Evolutionary conservation across 2,113 vertebrate genomes (phyloP).

Genomic region (Tretioscincus oriximinensis): DNA sequence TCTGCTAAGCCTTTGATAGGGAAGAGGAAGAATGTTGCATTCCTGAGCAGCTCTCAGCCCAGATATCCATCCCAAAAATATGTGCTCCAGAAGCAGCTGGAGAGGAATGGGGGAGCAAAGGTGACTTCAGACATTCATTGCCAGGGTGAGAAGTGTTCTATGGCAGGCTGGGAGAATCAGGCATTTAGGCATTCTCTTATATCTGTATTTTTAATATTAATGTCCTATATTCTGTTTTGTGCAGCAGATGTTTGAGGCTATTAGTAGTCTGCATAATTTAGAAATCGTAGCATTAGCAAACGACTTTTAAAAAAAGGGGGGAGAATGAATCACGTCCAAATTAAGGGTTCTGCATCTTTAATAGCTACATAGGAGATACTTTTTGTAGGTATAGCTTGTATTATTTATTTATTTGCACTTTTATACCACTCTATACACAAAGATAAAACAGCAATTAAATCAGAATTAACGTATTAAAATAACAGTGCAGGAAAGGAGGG

Average conservation of each 20-base stretch:
- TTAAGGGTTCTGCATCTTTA: too few species aligned
- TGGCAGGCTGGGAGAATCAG: background rate
- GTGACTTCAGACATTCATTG: background rate
- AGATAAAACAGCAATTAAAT: too few species aligned
- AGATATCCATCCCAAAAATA: slow-evolving; percentile 10
- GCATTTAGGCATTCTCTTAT: background rate
- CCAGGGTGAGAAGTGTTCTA: background rate
- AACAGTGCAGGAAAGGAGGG: too few species aligned
- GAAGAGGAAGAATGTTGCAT: background rate
- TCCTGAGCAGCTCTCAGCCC: background rate
- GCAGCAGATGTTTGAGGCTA: background rate
- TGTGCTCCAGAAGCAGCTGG: background rate
- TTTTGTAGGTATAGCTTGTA: too few species aligned
- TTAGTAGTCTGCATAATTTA: background rate
- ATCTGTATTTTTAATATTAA: background rate
- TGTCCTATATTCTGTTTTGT: background rate
- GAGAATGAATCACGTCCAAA: too few species aligned
- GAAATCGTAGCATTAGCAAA: background rate
- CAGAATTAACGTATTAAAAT: too few species aligned
- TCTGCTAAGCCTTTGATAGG: background rate
- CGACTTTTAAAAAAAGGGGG: too few species aligned
- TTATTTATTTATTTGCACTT: too few species aligned
- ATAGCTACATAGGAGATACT: too few species aligned
- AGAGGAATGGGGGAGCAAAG: background rate
- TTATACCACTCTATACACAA: too few species aligned